Conservation (phyloP, 1,140 invertebrate genomes). For the Temnothorax longispinosus region DNA sequence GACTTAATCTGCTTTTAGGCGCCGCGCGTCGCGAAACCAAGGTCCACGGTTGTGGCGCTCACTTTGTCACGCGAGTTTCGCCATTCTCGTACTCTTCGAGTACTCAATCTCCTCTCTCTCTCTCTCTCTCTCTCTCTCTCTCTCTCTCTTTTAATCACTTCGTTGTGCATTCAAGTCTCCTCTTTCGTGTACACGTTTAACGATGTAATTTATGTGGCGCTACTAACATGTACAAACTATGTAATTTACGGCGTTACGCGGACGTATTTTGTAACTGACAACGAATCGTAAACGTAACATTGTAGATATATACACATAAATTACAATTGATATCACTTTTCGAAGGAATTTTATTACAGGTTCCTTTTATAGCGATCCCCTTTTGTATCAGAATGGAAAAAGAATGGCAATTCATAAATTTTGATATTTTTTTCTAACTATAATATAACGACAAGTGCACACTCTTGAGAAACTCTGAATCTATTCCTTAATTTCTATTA, state of each 20-base stretch:
- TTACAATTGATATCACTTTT: background rate
- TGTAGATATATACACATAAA: background rate
- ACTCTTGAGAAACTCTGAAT: background rate
- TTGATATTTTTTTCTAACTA: background rate
- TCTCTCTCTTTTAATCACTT: background rate
- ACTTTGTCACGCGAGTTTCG: slow-evolving; percentile 51
- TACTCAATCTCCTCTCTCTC: background rate
- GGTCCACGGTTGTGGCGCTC: slow-evolving; percentile 40
- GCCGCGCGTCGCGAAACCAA: slow-evolving; percentile 21
- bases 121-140: background rate
- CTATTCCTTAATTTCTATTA: background rate
- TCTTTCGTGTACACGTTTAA: slow-evolving; percentile 7
- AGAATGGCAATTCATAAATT: background rate
- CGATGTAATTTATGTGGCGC: slow-evolving; percentile 28
- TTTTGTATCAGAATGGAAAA: background rate
- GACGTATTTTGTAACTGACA: slow-evolving; percentile 22
- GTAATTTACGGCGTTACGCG: slow-evolving; percentile 33
- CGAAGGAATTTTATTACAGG: background rate
- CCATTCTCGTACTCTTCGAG: slow-evolving; percentile 7
- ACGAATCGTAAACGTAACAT: background rate
- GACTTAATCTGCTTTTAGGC: slow-evolving; percentile 55
- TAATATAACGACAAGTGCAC: background rate
- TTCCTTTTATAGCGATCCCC: background rate
- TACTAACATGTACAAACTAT: background rate
- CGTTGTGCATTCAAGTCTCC: background rate